A percentile compares a stretch with the other conserved stretches of the same genome.
Evolutionary conservation across 2,797 vertebrate genomes (phyloP).

Genomic region (Liparis tanakae): DNA sequence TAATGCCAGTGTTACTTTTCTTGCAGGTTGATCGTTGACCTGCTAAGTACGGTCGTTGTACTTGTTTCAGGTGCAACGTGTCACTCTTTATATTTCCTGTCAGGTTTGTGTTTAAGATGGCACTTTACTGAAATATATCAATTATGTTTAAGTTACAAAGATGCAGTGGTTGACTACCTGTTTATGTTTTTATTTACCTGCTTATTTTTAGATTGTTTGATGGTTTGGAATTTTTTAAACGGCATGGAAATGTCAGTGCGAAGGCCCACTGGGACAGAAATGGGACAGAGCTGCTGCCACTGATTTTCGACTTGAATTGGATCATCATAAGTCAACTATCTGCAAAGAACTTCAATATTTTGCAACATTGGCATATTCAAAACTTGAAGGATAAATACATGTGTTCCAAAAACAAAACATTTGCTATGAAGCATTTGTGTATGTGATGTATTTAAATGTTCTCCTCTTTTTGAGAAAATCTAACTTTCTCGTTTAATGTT

Average conservation of each 20-base stretch:
- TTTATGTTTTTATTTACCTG: constrained; percentile 23
- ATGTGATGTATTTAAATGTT: neutral
- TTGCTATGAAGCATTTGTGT: neutral
- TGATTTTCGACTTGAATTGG: constrained; percentile 9
- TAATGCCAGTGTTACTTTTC: constrained; percentile 47
- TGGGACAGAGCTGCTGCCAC: constrained; percentile 38
- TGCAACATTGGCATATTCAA: neutral
- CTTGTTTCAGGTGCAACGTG: constrained; percentile 59
- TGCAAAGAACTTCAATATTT: neutral
- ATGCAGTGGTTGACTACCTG: constrained; percentile 26
- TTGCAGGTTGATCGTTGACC: constrained; percentile 33
- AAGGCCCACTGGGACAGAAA: constrained; percentile 24
- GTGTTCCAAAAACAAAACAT: neutral
- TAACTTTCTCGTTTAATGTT: neutral
- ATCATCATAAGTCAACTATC: neutral
- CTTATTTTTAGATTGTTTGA: constrained; percentile 26
- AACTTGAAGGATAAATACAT: neutral
- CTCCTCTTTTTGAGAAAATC: neutral
- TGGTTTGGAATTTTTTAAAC: too few species aligned
- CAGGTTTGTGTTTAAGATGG: constrained; percentile 49
- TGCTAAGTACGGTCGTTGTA: constrained; percentile 38
- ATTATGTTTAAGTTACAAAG: constrained; percentile 35
- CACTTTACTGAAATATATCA: constrained; percentile 69
- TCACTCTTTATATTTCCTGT: constrained; percentile 37
- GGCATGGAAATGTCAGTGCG: constrained; percentile 25